phyloP scores from a whole-genome alignment of 2,888 invertebrate genomes.

The Trimorus sp. region DNA sequence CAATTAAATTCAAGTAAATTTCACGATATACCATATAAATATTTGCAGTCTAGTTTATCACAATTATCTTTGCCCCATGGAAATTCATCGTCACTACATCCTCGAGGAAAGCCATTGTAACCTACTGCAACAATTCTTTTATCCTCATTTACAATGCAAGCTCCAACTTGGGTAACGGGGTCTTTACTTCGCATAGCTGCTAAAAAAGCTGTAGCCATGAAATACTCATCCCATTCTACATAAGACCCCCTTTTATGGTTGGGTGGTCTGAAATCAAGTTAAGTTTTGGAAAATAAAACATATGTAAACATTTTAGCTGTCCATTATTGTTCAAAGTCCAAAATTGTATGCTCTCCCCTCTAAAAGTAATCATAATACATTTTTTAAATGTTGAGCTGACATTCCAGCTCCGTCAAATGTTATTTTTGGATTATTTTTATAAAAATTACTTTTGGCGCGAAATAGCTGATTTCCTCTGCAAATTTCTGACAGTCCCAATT shows the following conservation, averaged over 20 bases:
- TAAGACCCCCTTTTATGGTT: conserved; percentile 85
- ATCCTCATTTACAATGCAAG: conserved; percentile 94
- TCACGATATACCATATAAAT: conserved; percentile 92
- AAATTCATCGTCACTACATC: conserved; percentile 93
- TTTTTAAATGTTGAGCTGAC: too few species aligned
- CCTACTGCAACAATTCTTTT: conserved; percentile 96
- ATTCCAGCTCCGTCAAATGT: too few species aligned
- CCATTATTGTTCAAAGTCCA: too few species aligned
- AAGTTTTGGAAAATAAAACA: too few species aligned
- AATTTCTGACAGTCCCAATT: too few species aligned
- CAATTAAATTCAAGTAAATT: too few species aligned
- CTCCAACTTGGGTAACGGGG: conserved; percentile 96
- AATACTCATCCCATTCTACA: conserved; percentile 95
- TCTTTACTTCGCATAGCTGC: conserved; percentile 97
- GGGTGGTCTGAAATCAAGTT: conserved; percentile 67
- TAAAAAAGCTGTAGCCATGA: conserved; percentile 96
- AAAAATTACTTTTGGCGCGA: too few species aligned
- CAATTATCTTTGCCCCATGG: conserved; percentile 91
- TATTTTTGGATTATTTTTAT: too few species aligned
- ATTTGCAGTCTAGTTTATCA: conserved; percentile 88
- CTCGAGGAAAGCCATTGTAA: conserved; percentile 96
- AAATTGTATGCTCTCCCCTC: too few species aligned
- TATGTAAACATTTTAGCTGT: too few species aligned
- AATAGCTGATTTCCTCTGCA: too few species aligned
- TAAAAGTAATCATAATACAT: too few species aligned